phyloP scores from a whole-genome alignment of 1,140 invertebrate genomes.

The Scaptodrosophila lebanonensis region DNA sequence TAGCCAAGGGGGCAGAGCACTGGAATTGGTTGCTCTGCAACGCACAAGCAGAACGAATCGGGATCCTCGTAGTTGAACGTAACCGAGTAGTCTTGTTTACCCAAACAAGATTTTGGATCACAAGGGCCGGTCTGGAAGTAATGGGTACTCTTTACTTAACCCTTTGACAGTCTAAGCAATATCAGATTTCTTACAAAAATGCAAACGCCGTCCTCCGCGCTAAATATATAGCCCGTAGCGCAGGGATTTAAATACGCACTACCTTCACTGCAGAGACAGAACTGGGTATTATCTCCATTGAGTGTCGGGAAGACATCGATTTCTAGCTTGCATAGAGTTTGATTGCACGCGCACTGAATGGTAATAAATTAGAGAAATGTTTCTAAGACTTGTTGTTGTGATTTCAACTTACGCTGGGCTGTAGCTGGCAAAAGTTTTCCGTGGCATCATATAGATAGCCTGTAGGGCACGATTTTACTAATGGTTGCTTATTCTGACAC shows the following conservation, averaged over 20 bases:
- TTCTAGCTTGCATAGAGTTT: slow-evolving; percentile 34
- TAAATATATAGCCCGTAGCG: slow-evolving; percentile 20
- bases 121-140: slow-evolving; percentile 38
- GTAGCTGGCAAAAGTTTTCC: slow-evolving; percentile 21
- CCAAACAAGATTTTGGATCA: slow-evolving; percentile 33
- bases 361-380: neutral
- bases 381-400: no score
- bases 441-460: neutral
- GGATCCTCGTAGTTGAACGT: slow-evolving; percentile 28
- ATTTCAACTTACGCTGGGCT: slow-evolving; percentile 50
- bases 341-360: slow-evolving; percentile 40
- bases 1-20: slow-evolving; percentile 53
- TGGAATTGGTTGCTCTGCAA: slow-evolving; percentile 25
- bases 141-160: no score
- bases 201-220: slow-evolving; percentile 2
- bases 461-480: slow-evolving; percentile 16
- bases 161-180: no score
- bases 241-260: slow-evolving; percentile 33
- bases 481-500: slow-evolving; percentile 30
- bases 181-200: slow-evolving; percentile 32
- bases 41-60: slow-evolving; percentile 52
- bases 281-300: slow-evolving; percentile 26
- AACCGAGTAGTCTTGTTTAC: slow-evolving; percentile 16
- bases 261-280: slow-evolving; percentile 35
- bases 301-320: slow-evolving; percentile 26